phyloP scores from a whole-genome alignment of 1,140 invertebrate species.

The Pantala flavescens region DNA sequence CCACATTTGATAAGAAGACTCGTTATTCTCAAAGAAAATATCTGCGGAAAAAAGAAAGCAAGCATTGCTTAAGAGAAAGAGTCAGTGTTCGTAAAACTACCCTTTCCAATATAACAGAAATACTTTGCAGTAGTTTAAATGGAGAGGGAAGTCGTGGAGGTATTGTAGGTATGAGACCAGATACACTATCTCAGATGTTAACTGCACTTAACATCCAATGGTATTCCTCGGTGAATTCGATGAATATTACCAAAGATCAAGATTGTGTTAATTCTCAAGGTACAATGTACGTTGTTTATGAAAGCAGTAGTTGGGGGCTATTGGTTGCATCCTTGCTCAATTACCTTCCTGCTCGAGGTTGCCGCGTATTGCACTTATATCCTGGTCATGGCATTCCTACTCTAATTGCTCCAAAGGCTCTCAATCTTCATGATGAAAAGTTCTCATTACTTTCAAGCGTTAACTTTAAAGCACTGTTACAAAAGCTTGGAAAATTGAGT shows the following conservation, averaged over 20 bases:
- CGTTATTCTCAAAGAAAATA: conserved; percentile 92
- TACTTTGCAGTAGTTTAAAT: conserved; percentile 61
- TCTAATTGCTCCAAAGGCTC: not conserved
- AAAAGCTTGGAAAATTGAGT: not conserved
- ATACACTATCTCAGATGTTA: conserved; percentile 78
- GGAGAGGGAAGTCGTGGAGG: conserved; percentile 41
- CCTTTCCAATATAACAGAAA: conserved; percentile 60
- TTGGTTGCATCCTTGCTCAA: not conserved
- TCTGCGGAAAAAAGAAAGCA: conserved; percentile 84
- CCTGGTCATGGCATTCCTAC: not conserved
- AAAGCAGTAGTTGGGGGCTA: not conserved
- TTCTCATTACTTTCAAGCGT: not conserved
- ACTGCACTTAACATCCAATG: conserved; percentile 67
- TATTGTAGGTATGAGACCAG: conserved; percentile 68
- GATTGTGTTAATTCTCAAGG: not conserved
- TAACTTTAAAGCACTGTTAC: not conserved
- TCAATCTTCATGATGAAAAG: not conserved
- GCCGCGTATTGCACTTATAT: not conserved
- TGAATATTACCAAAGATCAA: conserved; percentile 27
- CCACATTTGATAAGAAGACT: conserved; percentile 75
- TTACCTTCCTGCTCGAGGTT: not conserved
- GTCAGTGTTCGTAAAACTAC: conserved; percentile 64
- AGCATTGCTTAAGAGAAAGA: conserved; percentile 61
- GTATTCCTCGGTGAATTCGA: not conserved
- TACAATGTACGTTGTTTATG: not conserved